phyloP scores from a whole-genome alignment of 2,888 invertebrate genomes.

The Ichneumon xanthorius region DNA sequence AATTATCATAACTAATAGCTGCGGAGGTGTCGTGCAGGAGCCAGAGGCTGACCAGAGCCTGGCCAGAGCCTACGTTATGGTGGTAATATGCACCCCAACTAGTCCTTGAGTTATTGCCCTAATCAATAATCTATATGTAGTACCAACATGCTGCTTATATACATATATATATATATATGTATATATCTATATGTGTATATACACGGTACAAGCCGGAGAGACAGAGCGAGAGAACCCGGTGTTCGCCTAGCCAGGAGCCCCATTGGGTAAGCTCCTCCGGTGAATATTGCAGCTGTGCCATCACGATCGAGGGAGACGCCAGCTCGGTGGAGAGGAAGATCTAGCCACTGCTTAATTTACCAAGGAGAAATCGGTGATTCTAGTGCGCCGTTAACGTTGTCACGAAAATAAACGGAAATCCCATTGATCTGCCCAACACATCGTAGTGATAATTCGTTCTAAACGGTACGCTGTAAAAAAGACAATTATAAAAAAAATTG shows the following conservation, averaged over 20 bases:
- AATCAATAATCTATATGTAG: conserved; percentile 85
- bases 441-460: neutral
- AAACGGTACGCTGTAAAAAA: neutral
- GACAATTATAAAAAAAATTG: neutral
- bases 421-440: neutral
- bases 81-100: conserved; percentile 84
- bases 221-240: conserved; percentile 70
- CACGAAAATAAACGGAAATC: conserved; percentile 13
- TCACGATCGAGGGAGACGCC: conserved; percentile 71
- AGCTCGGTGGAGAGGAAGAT: conserved; percentile 48
- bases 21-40: conserved; percentile 52
- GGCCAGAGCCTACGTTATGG: conserved; percentile 77
- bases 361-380: conserved; percentile 35
- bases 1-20: conserved; percentile 83
- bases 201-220: conserved; percentile 69
- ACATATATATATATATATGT: conserved; percentile 18
- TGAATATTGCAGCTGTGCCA: conserved; percentile 82
- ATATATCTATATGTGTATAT: neutral
- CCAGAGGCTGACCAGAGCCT: conserved; percentile 62
- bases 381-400: conserved; percentile 11
- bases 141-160: conserved; percentile 72
- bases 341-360: conserved; percentile 56
- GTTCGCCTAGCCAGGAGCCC: conserved; percentile 77
- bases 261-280: conserved; percentile 79
- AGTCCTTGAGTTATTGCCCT: conserved; percentile 85